Evolutionary conservation across 2,888 invertebrate species (phyloP).

Genomic region (Eucriotettix oculatus): DNA sequence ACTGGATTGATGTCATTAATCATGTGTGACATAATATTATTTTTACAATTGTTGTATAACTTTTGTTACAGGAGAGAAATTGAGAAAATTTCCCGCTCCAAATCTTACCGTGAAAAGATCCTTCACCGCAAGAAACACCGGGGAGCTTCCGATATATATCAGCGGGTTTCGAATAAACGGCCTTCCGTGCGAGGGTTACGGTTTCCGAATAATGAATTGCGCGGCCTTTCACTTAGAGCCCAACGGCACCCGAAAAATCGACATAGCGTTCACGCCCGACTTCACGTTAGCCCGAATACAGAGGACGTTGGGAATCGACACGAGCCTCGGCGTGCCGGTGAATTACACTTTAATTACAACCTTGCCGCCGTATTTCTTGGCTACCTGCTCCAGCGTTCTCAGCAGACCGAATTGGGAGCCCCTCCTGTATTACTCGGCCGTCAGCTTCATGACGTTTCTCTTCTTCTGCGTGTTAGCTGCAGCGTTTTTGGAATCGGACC

Average conservation of each 20-base stretch:
- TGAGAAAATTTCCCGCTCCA: slow-evolving; percentile 29
- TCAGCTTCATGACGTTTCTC: slow-evolving; percentile 39
- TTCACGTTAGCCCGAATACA: slow-evolving; percentile 63
- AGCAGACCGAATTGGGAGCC: slow-evolving; percentile 64
- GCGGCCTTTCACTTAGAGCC: slow-evolving; percentile 50
- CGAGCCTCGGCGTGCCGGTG: slow-evolving; percentile 40
- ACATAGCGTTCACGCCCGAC: slow-evolving; percentile 78
- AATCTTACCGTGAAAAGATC: slow-evolving; percentile 60
- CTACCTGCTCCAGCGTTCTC: slow-evolving; percentile 48
- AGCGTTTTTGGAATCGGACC: slow-evolving; percentile 54
- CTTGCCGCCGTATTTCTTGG: slow-evolving; percentile 43
- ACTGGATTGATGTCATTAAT: background rate
- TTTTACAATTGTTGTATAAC: background rate
- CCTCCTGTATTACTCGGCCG: slow-evolving; percentile 44
- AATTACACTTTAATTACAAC: slow-evolving; percentile 56
- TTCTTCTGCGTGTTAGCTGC: slow-evolving; percentile 47
- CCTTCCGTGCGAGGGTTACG: slow-evolving; percentile 56
- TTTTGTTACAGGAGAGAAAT: slow-evolving; percentile 20
- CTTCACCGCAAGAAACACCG: slow-evolving; percentile 79
- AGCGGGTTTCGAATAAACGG: slow-evolving; percentile 48
- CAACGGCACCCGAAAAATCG: slow-evolving; percentile 57
- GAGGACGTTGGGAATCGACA: slow-evolving; percentile 40
- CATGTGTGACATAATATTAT: background rate
- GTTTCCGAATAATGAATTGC: slow-evolving; percentile 63
- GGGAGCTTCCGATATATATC: slow-evolving; percentile 68